Evolutionary conservation across 2,113 vertebrate genomes (phyloP).

Genomic region (Sebastes fasciatus): DNA sequence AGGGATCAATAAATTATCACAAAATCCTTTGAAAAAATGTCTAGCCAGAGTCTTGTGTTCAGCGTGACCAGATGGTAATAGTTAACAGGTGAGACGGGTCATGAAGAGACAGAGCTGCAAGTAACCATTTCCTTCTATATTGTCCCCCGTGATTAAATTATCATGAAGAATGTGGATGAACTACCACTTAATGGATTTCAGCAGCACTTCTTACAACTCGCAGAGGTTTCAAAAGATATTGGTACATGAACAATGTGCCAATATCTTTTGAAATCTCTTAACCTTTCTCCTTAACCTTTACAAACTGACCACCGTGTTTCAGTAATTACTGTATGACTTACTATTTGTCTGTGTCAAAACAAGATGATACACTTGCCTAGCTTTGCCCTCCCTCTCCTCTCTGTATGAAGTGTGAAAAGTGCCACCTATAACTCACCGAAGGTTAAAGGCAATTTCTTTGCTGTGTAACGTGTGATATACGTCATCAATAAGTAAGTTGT

Average conservation of each 20-base stretch:
- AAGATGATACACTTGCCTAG: neutral
- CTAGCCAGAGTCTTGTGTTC: neutral
- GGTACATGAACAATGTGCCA: neutral
- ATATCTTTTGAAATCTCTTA: neutral
- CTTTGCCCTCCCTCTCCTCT: neutral
- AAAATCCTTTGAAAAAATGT: neutral
- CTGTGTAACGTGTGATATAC: neutral
- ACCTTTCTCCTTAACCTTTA: neutral
- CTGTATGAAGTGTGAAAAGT: neutral
- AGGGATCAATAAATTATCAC: neutral
- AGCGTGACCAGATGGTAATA: constrained; percentile 1
- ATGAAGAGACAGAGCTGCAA: neutral
- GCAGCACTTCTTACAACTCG: neutral
- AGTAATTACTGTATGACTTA: neutral
- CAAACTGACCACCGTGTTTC: neutral
- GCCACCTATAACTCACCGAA: neutral
- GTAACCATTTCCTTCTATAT: neutral
- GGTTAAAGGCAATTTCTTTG: too few species aligned
- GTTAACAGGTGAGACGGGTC: neutral
- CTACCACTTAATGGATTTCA: neutral
- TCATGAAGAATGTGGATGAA: constrained; percentile 1
- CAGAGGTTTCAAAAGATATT: neutral
- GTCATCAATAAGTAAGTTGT: neutral
- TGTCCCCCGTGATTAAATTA: constrained; percentile 8
- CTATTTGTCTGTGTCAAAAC: neutral